These are phyloP conservation scores for Poeciliopsis retropinna DNA, from an alignment of 2,113 vertebrate species.

Conservation along the genomic window DNA sequence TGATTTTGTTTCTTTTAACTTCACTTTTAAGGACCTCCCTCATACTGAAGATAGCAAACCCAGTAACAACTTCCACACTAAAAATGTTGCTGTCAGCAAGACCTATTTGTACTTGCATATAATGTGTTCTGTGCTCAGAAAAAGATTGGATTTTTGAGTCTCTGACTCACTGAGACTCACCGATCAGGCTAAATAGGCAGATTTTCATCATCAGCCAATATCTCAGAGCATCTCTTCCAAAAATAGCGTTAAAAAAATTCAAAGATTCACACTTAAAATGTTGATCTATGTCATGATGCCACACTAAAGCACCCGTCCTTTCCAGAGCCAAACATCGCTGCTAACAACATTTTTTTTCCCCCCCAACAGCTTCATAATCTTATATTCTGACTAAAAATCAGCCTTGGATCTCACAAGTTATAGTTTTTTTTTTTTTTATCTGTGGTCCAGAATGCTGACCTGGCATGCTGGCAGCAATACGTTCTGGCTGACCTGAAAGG, in stretches of 20 bases:
- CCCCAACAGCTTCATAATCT: not conserved
- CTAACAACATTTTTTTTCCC: not conserved
- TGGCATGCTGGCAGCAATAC: constrained; percentile 84
- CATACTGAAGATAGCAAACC: no score
- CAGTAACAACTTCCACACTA: no score
- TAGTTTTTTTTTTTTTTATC: not conserved
- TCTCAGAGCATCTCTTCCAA: not conserved
- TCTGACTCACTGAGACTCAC: no score
- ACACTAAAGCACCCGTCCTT: not conserved
- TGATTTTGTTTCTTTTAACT: no score
- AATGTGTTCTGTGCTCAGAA: no score
- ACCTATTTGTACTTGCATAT: no score
- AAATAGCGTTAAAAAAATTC: not conserved
- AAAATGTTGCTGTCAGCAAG: no score
- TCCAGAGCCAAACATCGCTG: not conserved
- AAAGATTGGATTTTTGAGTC: no score
- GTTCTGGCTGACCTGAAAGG: constrained; percentile 84
- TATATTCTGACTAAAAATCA: not conserved
- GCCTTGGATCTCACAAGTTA: not conserved
- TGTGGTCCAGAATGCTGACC: constrained; percentile 80
- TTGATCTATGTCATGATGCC: not conserved
- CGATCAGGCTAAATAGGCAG: no score
- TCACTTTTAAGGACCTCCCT: no score
- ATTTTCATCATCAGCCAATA: no score
- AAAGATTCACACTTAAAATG: not conserved